A percentile compares a stretch with the other conserved stretches of the same genome.
Conservation (phyloP, 2,113 vertebrate species). For the Brachionichthys hirsutus region DNA sequence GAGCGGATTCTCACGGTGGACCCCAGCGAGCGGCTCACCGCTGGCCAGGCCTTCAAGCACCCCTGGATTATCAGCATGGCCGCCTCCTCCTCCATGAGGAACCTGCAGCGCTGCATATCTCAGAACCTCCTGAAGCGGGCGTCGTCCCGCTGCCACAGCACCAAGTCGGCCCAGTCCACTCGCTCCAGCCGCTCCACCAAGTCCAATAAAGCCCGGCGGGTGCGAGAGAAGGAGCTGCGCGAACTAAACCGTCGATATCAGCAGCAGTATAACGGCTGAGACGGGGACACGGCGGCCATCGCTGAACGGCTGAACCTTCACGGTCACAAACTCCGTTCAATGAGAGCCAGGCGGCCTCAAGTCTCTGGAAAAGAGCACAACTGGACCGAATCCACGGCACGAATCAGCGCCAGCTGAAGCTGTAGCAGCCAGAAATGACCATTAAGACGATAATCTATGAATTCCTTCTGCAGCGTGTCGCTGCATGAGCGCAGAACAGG, state of each 20-base stretch:
- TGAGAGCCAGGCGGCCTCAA: slow-evolving; percentile 1
- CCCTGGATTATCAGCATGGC: slow-evolving; percentile 99
- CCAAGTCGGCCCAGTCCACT: slow-evolving; percentile 94
- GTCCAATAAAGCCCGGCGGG: slow-evolving; percentile 92
- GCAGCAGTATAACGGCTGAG: slow-evolving; percentile 94
- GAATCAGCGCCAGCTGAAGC: neutral
- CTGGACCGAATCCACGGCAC: neutral
- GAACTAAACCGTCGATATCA: slow-evolving; percentile 97
- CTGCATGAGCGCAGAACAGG: slow-evolving; percentile 18
- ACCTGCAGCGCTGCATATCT: slow-evolving; percentile 96
- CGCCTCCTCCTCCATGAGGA: slow-evolving; percentile 97
- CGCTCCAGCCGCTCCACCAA: slow-evolving; percentile 95
- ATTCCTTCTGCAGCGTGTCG: slow-evolving; percentile 6
- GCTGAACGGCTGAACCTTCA: slow-evolving; percentile 1
- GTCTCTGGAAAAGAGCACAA: slow-evolving; percentile 7
- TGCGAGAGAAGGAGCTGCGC: slow-evolving; percentile 90
- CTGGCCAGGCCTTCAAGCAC: slow-evolving; percentile 93
- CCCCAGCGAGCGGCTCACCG: slow-evolving; percentile 87
- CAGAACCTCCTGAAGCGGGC: slow-evolving; percentile 97
- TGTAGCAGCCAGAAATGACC: slow-evolving; percentile 1
- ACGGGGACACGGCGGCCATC: fast-evolving
- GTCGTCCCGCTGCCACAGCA: slow-evolving; percentile 97
- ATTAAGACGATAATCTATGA: slow-evolving; percentile 16
- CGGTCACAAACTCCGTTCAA: neutral
- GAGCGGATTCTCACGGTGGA: slow-evolving; percentile 95